Evolutionary conservation across 2,888 invertebrate species (phyloP).

Genomic region (Cenopis cana): DNA sequence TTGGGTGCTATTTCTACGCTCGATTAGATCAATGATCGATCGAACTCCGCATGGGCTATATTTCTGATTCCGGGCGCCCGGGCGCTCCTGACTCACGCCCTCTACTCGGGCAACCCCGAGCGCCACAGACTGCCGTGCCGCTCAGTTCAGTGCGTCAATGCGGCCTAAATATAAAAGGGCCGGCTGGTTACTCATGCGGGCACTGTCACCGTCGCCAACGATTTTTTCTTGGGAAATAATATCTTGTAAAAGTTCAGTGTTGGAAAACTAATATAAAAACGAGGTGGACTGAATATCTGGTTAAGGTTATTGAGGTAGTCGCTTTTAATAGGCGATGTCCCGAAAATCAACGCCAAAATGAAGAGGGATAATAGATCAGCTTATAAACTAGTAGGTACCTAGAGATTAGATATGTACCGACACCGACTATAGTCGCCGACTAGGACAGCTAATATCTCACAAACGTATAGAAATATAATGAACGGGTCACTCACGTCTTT

Average conservation of each 20-base stretch:
- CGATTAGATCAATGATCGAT: slow-evolving; percentile 33
- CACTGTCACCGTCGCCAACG: slow-evolving; percentile 31
- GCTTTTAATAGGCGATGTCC: no score
- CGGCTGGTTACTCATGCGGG: slow-evolving; percentile 40
- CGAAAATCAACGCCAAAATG: no score
- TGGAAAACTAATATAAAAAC: neutral
- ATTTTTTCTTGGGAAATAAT: neutral
- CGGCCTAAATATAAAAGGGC: slow-evolving; percentile 58
- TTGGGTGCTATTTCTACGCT: slow-evolving; percentile 23
- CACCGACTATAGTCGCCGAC: no score
- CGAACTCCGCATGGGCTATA: slow-evolving; percentile 31
- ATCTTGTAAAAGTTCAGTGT: neutral
- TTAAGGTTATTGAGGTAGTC: no score
- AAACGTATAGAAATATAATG: no score
- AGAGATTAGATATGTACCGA: no score
- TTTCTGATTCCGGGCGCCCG: slow-evolving; percentile 36
- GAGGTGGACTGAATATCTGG: no score
- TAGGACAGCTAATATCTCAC: no score
- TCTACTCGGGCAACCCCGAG: slow-evolving; percentile 60
- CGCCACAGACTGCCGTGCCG: no score
- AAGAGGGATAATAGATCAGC: no score
- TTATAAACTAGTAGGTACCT: no score
- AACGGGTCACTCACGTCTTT: no score
- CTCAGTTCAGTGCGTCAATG: slow-evolving; percentile 62
- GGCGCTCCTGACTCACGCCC: slow-evolving; percentile 34